Evolutionary conservation across 2,797 vertebrate species (phyloP), one percentile per base, ranked within the genome.

Genomic region (Rhinogobio ventralis): DNA sequence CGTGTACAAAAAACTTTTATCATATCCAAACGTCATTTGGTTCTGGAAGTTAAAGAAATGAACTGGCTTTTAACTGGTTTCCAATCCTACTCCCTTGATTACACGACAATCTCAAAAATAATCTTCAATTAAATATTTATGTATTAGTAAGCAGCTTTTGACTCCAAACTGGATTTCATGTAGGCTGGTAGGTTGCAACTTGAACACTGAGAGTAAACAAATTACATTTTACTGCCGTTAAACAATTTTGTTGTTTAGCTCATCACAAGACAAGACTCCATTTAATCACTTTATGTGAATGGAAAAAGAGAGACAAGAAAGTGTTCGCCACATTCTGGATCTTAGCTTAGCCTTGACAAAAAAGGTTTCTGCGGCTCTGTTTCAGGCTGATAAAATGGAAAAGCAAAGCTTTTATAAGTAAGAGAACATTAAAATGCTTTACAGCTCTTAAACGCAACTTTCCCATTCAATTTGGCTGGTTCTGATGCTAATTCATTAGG

Each of bases 391-490:
- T 67, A 83, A 87, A 83, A 83, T 57, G 72, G 46, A 83, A 33
- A 28, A 36, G 33, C 49, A 39, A 66, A 80, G 78, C 66, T 66
- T 55, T 51, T 67, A 86, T 81, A 82, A 74, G 66, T 49, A 57
- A 49, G n/a, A 71, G 36, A 66, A 49, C 46, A 74, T 36, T 51
- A 86, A 84, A 73, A 84, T 75, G 73, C 64, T 71, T n/a, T 75
- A 62, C 20, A 49, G 69, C 64, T 85, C 9, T 82, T 74, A 51
- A 30, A 76, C 46, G 20, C 81, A 39, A 90, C 49, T 67, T 75
- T 84, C 62, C 55, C 57, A 83, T 86, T 85, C 79, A 85, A 87
- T 89, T 89, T 78, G 85, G 74, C 83, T 28, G 51, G 66, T 78
- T 46, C 72, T 68, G 77, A 87, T 57, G 55, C 78, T 36, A 76